Evolutionary conservation across 1,140 invertebrate species (phyloP).

Genomic region (Paralvinella palmiformis): DNA sequence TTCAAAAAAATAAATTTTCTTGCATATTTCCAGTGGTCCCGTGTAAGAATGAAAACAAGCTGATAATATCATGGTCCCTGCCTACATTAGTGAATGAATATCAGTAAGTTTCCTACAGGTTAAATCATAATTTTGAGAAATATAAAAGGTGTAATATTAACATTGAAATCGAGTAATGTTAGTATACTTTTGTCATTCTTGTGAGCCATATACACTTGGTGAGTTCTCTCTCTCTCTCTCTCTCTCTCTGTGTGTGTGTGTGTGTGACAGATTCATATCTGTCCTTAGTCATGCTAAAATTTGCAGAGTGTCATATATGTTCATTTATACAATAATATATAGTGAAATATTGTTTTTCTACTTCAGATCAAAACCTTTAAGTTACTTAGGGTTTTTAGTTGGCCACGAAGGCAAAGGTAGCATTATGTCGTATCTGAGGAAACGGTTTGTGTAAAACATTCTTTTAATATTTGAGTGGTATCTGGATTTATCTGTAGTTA

Average conservation of each 20-base stretch:
- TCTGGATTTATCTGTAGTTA: no score
- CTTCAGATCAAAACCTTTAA: slow-evolving; percentile 31
- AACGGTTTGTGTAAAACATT: slow-evolving; percentile 29
- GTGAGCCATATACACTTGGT: no score
- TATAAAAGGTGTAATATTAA: neutral
- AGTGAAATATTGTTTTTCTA: neutral
- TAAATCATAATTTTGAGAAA: no score
- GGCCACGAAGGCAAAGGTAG: slow-evolving; percentile 43
- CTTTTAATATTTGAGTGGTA: neutral
- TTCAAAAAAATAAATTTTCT: neutral
- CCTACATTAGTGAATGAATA: slow-evolving; percentile 69
- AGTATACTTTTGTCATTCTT: neutral
- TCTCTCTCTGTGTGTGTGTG: no score
- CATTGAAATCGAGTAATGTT: neutral
- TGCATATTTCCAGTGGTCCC: slow-evolving; percentile 58
- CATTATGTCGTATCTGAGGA: slow-evolving; percentile 39
- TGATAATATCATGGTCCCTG: slow-evolving; percentile 74
- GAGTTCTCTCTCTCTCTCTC: no score
- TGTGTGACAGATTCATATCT: no score
- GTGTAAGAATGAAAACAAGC: slow-evolving; percentile 65
- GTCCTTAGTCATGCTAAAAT: no score
- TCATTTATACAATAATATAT: neutral
- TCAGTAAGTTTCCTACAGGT: slow-evolving; percentile 40
- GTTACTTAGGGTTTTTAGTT: slow-evolving; percentile 33
- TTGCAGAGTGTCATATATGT: neutral